Percentiles rank a stretch among this genome's conserved stretches.
Evolutionary conservation across 2,113 vertebrate genomes (phyloP).

Genomic region (Cyprinus carpio): DNA sequence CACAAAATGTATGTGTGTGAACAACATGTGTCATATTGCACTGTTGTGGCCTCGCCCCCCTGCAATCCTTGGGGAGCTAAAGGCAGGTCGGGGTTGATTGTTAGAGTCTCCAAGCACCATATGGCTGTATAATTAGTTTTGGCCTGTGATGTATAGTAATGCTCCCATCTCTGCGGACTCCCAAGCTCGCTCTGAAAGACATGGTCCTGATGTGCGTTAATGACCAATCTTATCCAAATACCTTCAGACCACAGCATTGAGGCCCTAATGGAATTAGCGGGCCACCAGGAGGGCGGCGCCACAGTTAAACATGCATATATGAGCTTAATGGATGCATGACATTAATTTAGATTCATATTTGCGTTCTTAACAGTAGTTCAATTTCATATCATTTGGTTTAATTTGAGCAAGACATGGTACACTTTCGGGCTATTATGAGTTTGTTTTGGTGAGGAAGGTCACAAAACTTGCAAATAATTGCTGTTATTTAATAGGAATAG

Average conservation of each 20-base stretch:
- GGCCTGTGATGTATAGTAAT: conserved; percentile 85
- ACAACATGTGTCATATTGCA: conserved; percentile 95
- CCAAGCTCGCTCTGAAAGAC: conserved; percentile 27
- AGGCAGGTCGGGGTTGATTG: conserved; percentile 76
- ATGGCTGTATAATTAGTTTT: conserved; percentile 99
- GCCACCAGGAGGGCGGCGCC: not conserved
- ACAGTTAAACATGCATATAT: not conserved
- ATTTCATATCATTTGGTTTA: not conserved
- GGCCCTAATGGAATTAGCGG: not conserved
- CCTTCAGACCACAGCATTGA: conserved; percentile 84
- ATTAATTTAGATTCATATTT: not conserved
- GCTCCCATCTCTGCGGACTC: conserved; percentile 55
- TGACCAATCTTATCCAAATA: conserved; percentile 73
- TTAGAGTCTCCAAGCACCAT: conserved; percentile 84
- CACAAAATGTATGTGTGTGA: conserved; percentile 69
- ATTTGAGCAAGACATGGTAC: not conserved
- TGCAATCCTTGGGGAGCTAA: conserved; percentile 73
- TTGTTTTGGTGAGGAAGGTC: not conserved
- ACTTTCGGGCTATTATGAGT: not conserved
- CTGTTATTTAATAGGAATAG: not conserved
- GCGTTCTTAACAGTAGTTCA: no score
- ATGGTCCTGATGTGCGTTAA: conserved; percentile 39
- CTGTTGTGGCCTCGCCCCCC: conserved; percentile 51
- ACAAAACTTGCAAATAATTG: not conserved
- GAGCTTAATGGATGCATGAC: not conserved